phyloP scores from a whole-genome alignment of 1,140 invertebrate species.

The Scaptomyza graminum region DNA sequence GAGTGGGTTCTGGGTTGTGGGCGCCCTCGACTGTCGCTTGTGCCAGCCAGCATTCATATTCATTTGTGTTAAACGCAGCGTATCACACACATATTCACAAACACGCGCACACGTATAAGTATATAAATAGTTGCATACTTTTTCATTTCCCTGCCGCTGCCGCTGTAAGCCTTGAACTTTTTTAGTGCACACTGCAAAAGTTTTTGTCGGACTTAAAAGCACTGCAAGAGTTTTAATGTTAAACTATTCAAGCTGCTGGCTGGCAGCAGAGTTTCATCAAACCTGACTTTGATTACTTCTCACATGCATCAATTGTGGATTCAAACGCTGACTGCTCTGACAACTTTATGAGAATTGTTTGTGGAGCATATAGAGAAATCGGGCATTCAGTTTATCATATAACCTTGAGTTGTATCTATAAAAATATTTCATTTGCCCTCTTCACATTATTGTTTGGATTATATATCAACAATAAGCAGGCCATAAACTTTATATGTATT shows the following conservation, averaged over 20 bases:
- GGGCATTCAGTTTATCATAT: too few species aligned
- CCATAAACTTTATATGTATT: constrained; percentile 22
- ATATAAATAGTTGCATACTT: background rate
- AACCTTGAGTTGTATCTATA: too few species aligned
- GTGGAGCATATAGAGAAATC: too few species aligned
- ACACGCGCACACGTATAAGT: constrained; percentile 19
- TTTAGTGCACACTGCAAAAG: constrained; percentile 52
- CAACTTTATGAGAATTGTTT: background rate
- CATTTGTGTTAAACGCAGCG: constrained; percentile 81
- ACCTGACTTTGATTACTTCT: constrained; percentile 67
- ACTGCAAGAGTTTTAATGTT: constrained; percentile 55
- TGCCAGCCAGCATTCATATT: constrained; percentile 75
- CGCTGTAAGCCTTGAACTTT: constrained; percentile 23
- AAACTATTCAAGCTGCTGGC: constrained; percentile 38
- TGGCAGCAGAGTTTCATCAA: constrained; percentile 47
- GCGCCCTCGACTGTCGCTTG: constrained; percentile 19
- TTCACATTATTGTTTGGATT: constrained; percentile 9
- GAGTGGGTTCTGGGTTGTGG: background rate
- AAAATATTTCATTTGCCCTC: too few species aligned
- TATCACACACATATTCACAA: constrained; percentile 48
- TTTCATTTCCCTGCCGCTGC: background rate
- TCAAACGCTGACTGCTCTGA: background rate
- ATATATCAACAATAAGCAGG: constrained; percentile 9
- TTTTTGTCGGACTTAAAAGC: constrained; percentile 57
- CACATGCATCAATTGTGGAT: constrained; percentile 37